Conservation (phyloP, 2,888 invertebrate genomes). For the Nomada ruficornis region DNA sequence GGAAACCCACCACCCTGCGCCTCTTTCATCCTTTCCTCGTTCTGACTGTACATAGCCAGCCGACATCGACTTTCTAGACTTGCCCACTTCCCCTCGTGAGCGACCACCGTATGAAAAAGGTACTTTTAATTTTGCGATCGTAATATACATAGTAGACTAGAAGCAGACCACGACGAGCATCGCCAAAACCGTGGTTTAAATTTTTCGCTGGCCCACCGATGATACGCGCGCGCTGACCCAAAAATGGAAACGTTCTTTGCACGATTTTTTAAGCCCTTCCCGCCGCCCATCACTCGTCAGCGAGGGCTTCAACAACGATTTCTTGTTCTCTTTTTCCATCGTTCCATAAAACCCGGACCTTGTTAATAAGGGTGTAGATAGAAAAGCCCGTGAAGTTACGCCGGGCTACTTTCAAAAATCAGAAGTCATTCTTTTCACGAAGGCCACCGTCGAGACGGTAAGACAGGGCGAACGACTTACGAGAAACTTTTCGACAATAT, state of each 20-base stretch:
- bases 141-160: constrained; percentile 28
- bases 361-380: background rate
- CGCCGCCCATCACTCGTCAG: background rate
- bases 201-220: background rate
- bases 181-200: constrained; percentile 22
- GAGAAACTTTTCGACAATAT: constrained; percentile 41
- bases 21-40: constrained; percentile 43
- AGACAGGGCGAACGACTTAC: constrained; percentile 33
- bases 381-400: background rate
- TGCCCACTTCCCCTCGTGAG: constrained; percentile 9
- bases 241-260: constrained; percentile 19
- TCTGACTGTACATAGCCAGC: constrained; percentile 14
- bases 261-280: background rate
- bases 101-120: constrained; percentile 36
- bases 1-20: constrained; percentile 44
- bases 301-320: too few species aligned
- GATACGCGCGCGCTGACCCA: background rate
- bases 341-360: too few species aligned
- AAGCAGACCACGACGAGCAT: background rate
- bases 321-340: background rate
- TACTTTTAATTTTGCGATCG: constrained; percentile 65
- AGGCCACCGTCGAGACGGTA: background rate
- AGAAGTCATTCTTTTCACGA: background rate
- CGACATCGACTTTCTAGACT: constrained; percentile 55
- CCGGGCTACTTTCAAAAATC: background rate